Conservation (phyloP, 53 echinoderm and acorn worm species). For the Temnopleurus reevesii region DNA sequence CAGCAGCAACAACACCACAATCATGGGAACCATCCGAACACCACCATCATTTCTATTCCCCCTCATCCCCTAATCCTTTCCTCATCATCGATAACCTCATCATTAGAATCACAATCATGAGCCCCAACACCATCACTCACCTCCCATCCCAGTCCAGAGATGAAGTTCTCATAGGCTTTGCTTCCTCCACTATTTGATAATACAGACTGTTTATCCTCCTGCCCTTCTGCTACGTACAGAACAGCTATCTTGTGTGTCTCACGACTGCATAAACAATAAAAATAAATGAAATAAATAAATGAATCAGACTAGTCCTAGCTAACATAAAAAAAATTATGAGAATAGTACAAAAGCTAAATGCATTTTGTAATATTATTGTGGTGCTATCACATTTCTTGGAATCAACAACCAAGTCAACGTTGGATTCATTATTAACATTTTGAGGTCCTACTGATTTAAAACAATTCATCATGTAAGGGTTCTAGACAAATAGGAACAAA, state of each 20-base stretch:
- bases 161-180: constrained; percentile 93
- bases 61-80: neutral
- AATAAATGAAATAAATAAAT: no score
- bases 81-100: neutral
- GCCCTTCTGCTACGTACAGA: constrained; percentile 92
- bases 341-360: no score
- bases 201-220: constrained; percentile 96
- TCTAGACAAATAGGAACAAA: no score
- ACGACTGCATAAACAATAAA: constrained; percentile 68
- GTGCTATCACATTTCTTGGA: no score
- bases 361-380: no score
- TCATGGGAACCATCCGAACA: no score
- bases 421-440: no score
- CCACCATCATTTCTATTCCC: neutral
- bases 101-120: neutral
- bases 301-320: no score
- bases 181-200: constrained; percentile 83
- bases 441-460: no score
- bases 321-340: no score
- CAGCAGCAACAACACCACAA: neutral
- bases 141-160: constrained; percentile 96
- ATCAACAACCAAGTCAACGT: no score
- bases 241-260: constrained; percentile 98
- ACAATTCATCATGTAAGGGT: no score
- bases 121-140: constrained; percentile 49